Base-by-base conservation (phyloP, 2,888 invertebrate species). In the Cryptophagus acutangulus region DNA sequence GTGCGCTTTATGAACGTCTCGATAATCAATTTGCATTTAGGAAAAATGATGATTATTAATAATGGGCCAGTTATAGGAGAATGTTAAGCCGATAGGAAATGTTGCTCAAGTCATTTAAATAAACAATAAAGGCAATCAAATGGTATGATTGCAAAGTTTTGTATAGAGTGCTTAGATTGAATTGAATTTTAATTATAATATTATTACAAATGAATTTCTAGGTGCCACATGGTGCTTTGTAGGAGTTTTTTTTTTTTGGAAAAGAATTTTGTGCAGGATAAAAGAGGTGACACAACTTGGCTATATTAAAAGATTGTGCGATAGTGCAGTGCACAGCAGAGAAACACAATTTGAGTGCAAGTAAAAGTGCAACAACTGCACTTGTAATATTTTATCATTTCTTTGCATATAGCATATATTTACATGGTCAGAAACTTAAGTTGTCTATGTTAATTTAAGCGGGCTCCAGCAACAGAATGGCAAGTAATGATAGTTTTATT, bases 401-500 rank as follows among this genome's bases (percentile, higher is more conserved):
- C 17, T 26, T 33, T 39, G 39, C 39, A 16, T 39, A 31, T 40
- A 29, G 33, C 13, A 17, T 18, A 40, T 40, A 20, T 36, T 20
- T 35, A 14, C 26, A 36, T 15, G 25, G 16, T 15, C 41, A 43
- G 48, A 50, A 51, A 60, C 56, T 59, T 47, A 54, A 57, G 57
- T 57, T 57, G 57, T 59, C 49, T 41, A 53, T 52, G 57, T 56
- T 59, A 60, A 59, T 58, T 60, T 59, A 60, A 58, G 47, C 54
- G 53, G 58, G 54, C 51, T 52, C 48, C 49, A 49, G 48, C 49
- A 49, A 48, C 50, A 50, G 54, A 55, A 59, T 55, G 57, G 57
- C 55, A 54, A 59, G 54, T 61, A 61, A 59, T 55, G 57, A 59
- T 57, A 60, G 59, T 58, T 59, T 57, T 57, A 61, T 59, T 59